Evolutionary conservation across 1,140 invertebrate genomes (phyloP).

Genomic region (Tigriopus japonicus): DNA sequence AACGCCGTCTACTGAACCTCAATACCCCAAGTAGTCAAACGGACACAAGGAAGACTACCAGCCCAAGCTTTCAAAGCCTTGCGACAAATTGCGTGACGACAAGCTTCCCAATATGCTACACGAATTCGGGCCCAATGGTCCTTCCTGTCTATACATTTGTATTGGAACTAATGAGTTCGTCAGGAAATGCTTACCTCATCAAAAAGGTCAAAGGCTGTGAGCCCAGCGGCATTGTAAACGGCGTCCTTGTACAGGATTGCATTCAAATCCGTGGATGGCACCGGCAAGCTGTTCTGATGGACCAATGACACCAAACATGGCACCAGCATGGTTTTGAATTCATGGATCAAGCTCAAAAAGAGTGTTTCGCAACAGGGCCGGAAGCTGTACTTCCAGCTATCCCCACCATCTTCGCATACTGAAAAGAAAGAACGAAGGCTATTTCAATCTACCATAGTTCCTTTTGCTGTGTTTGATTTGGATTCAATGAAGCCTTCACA

Average conservation of each 20-base stretch:
- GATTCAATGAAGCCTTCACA: too few species aligned
- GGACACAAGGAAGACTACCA: too few species aligned
- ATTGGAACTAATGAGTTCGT: too few species aligned
- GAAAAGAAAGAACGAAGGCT: slow-evolving; percentile 20
- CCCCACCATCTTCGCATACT: slow-evolving; percentile 63
- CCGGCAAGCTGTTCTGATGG: slow-evolving; percentile 37
- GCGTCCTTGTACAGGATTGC: slow-evolving; percentile 73
- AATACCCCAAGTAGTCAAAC: too few species aligned
- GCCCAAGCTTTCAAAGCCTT: too few species aligned
- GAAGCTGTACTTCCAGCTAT: slow-evolving; percentile 77
- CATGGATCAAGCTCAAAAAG: slow-evolving; percentile 60
- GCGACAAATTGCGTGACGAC: too few species aligned
- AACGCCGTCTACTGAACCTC: too few species aligned
- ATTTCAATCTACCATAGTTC: too few species aligned
- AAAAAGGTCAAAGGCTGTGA: slow-evolving; percentile 74
- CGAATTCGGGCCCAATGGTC: too few species aligned
- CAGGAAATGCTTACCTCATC: slow-evolving; percentile 36
- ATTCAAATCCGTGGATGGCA: slow-evolving; percentile 45
- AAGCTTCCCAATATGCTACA: too few species aligned
- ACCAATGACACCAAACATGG: slow-evolving; percentile 53
- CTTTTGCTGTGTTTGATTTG: too few species aligned
- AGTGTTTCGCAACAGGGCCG: slow-evolving; percentile 69
- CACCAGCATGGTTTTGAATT: slow-evolving; percentile 46
- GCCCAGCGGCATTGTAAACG: slow-evolving; percentile 78
- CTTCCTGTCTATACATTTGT: too few species aligned